These are phyloP conservation scores for Gobius niger DNA, from an alignment of 2,113 vertebrate genomes.

Conservation along the genomic window DNA sequence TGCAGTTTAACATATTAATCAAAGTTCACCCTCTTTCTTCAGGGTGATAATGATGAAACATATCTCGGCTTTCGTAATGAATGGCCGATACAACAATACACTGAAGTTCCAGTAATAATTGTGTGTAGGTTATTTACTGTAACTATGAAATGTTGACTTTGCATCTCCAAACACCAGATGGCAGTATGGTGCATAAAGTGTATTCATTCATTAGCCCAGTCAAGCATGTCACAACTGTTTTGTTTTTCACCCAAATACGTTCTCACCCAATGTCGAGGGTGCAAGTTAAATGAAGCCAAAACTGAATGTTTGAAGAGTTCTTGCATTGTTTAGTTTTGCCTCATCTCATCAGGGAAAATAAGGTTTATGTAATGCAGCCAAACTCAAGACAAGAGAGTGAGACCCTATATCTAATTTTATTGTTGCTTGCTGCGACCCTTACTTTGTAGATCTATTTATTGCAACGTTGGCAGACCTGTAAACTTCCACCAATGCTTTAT, in stretches of 20 bases:
- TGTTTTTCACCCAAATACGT: background rate
- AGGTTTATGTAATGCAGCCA: background rate
- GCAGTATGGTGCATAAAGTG: conserved; percentile 3
- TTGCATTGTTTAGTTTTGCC: background rate
- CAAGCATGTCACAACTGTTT: background rate
- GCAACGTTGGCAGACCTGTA: no score
- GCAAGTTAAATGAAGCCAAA: no score
- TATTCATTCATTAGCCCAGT: background rate
- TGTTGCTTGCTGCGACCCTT: background rate
- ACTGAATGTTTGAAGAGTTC: background rate
- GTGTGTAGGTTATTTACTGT: background rate
- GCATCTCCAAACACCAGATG: background rate
- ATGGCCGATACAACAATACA: no score
- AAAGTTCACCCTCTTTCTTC: no score
- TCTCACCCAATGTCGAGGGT: background rate
- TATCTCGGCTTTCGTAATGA: no score
- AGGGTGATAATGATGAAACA: background rate
- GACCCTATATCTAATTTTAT: background rate
- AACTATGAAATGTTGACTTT: background rate
- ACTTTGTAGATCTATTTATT: no score
- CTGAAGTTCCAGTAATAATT: no score
- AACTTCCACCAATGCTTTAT: no score
- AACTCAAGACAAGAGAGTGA: no score
- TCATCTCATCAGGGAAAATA: background rate
- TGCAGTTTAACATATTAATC: no score